These are phyloP conservation scores for Coenonympha glycerion DNA, from an alignment of 2,888 invertebrate species.

Conservation along the genomic window DNA sequence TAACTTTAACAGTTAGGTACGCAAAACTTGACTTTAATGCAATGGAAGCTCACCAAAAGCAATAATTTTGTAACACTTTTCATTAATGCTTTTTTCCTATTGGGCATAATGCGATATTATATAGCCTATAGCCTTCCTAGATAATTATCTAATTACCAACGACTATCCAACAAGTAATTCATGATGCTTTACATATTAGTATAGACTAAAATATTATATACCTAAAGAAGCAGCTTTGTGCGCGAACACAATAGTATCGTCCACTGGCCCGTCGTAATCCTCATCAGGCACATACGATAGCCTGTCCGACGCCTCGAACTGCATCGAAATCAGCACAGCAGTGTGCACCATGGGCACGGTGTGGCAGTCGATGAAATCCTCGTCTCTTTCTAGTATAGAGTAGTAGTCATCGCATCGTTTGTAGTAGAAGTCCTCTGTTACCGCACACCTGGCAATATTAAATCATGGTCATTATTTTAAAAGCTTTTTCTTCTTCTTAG, in stretches of 20 bases:
- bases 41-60: no score
- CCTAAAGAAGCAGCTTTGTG: conserved; percentile 83
- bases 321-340: conserved; percentile 87
- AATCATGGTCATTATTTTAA: neutral
- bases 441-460: conserved; percentile 23
- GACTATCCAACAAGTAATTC: no score
- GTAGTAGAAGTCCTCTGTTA: conserved; percentile 1
- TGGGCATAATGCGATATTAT: no score
- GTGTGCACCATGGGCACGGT: conserved; percentile 94
- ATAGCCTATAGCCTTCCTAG: no score
- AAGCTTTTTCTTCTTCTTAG: neutral
- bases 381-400: conserved; percentile 82
- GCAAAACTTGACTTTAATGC: no score
- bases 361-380: conserved; percentile 80
- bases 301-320: conserved; percentile 70
- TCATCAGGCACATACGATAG: conserved; percentile 85
- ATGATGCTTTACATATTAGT: no score
- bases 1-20: no score
- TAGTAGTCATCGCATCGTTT: conserved; percentile 81
- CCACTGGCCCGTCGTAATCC: conserved; percentile 84
- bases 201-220: conserved; percentile 36
- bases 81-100: no score
- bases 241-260: conserved; percentile 96
- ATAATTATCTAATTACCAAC: no score
- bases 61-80: no score